phyloP scores from a whole-genome alignment of 2,797 vertebrate species.

The Peromyscus aztecus region DNA sequence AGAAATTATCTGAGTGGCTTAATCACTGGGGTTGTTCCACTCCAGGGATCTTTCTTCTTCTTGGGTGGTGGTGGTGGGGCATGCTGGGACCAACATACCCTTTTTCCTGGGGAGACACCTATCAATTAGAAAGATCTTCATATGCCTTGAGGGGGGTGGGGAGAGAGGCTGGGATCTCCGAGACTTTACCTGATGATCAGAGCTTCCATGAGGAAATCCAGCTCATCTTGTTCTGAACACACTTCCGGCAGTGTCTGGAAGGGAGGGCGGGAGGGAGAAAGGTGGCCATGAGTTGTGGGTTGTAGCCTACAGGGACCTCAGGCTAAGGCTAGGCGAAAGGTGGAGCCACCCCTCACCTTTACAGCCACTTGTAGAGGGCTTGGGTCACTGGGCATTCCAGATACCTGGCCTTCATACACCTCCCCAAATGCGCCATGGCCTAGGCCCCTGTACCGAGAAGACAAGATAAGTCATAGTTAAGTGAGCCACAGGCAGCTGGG shows the following conservation, averaged over 20 bases:
- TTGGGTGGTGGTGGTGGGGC: too few species aligned
- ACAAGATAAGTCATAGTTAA: constrained; percentile 71
- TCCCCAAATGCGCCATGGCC: constrained; percentile 99
- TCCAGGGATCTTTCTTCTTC: not conserved
- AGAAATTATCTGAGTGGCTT: too few species aligned
- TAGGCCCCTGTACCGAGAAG: constrained; percentile 92
- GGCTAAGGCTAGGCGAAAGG: not conserved
- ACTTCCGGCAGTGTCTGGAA: constrained; percentile 97
- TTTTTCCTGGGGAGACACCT: not conserved
- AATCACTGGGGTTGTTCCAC: not conserved
- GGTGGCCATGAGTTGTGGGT: constrained; percentile 38
- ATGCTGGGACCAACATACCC: not conserved
- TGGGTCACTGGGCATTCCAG: constrained; percentile 94
- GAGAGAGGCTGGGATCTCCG: not conserved
- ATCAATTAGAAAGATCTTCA: not conserved
- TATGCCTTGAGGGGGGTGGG: not conserved
- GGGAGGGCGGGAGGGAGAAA: constrained; percentile 41
- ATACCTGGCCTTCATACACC: constrained; percentile 98
- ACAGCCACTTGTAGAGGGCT: constrained; percentile 98
- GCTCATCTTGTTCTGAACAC: constrained; percentile 98
- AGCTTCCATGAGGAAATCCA: constrained; percentile 99
- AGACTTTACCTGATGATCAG: constrained; percentile 96
- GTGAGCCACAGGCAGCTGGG: not conserved
- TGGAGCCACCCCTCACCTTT: constrained; percentile 91
- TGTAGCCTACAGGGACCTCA: accelerated